Evolutionary conservation across 2,888 invertebrate genomes (phyloP).

Genomic region (Caenorhabditis sinica): DNA sequence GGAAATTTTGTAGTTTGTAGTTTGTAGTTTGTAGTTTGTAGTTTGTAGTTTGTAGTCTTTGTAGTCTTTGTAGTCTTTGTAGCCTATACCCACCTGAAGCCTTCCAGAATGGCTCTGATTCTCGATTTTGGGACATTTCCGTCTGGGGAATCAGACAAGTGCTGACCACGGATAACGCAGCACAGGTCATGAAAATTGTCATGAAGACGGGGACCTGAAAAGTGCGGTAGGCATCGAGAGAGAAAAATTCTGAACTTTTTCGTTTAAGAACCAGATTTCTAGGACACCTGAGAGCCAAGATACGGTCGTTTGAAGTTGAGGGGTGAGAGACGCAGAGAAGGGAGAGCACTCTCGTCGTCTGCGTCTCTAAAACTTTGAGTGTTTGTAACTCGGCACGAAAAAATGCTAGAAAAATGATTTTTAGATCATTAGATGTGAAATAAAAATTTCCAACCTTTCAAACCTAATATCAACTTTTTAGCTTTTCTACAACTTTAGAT

Average conservation of each 20-base stretch:
- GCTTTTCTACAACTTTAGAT: not conserved
- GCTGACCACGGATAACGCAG: slow-evolving; percentile 18
- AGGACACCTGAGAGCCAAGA: too few species aligned
- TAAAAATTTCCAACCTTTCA: too few species aligned
- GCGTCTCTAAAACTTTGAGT: too few species aligned
- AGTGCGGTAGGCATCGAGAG: not conserved
- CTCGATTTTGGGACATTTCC: slow-evolving; percentile 8
- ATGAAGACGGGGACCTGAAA: slow-evolving; percentile 24
- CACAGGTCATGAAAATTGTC: slow-evolving; percentile 13
- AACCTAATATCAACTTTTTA: not conserved
- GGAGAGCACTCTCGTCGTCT: too few species aligned
- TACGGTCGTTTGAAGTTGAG: too few species aligned
- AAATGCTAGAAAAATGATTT: too few species aligned
- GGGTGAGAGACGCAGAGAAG: too few species aligned
- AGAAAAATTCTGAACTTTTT: not conserved
- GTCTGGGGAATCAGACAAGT: slow-evolving; percentile 27
- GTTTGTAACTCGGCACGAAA: too few species aligned
- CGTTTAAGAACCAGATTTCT: too few species aligned
- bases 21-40: not conserved
- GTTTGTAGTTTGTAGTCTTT: not conserved
- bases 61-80: too few species aligned
- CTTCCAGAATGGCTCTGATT: not conserved
- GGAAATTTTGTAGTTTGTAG: not conserved
- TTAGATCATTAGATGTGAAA: too few species aligned
- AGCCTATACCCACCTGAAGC: not conserved